These are phyloP conservation scores for Girardinus metallicus DNA, from an alignment of 2,797 vertebrate species.

Conservation along the genomic window DNA sequence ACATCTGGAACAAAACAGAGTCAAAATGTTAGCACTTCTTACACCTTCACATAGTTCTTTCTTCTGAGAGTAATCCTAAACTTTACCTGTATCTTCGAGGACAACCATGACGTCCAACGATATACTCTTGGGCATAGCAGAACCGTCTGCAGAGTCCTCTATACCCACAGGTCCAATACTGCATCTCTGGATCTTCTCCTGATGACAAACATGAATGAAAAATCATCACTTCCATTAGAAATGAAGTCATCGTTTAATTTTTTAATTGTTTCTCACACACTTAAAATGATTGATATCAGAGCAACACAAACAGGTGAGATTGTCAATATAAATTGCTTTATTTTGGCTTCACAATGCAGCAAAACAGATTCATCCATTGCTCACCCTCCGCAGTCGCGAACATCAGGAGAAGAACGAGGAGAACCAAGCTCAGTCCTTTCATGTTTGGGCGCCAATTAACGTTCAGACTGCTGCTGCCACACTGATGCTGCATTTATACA, in stretches of 20 bases:
- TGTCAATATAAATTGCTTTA: conserved; percentile 9
- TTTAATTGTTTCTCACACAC: not conserved
- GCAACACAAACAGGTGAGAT: conserved; percentile 14
- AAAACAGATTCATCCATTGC: conserved; percentile 42
- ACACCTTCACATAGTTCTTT: not conserved
- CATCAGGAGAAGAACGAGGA: conserved; percentile 79
- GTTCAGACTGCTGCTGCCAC: conserved; percentile 66
- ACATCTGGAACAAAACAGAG: conserved; percentile 71
- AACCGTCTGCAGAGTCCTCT: conserved; percentile 81
- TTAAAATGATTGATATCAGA: not conserved
- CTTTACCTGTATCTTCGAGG: conserved; percentile 79
- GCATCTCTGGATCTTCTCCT: conserved; percentile 68
- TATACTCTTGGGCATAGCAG: conserved; percentile 81
- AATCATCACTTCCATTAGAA: not conserved
- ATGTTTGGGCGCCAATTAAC: conserved; percentile 69
- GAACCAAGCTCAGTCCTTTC: conserved; percentile 76
- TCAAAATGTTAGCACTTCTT: not conserved
- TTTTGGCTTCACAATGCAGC: conserved; percentile 28
- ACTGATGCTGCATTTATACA: conserved; percentile 79
- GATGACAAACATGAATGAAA: conserved; percentile 6
- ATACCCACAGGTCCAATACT: conserved; percentile 76
- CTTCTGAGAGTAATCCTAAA: not conserved
- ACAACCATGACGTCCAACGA: conserved; percentile 77
- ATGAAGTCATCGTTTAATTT: not conserved
- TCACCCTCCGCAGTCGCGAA: conserved; percentile 77